Evolutionary conservation across 2,888 invertebrate genomes (phyloP).

Genomic region (Piscicola geometra): DNA sequence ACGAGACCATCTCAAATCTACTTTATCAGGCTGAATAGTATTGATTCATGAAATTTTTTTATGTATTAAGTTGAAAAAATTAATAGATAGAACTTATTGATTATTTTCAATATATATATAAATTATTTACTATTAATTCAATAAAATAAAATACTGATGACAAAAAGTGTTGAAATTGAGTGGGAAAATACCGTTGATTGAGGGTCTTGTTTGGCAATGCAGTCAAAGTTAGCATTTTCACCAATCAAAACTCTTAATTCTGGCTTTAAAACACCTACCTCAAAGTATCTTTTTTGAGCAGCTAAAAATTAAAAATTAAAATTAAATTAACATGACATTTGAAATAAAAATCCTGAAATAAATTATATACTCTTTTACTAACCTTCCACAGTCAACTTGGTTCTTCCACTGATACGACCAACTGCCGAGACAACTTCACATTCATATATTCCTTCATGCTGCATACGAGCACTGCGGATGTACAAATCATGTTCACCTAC

Average conservation of each 20-base stretch:
- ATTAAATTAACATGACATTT: too few species aligned
- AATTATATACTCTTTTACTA: too few species aligned
- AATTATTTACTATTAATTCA: too few species aligned
- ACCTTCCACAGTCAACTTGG: neutral
- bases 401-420: constrained; percentile 10
- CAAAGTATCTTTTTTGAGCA: neutral
- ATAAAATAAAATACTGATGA: too few species aligned
- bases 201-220: neutral
- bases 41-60: too few species aligned
- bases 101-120: too few species aligned
- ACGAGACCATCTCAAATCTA: neutral
- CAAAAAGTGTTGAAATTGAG: too few species aligned
- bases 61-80: too few species aligned
- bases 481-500: neutral
- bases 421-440: constrained; percentile 1
- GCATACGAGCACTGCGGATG: neutral
- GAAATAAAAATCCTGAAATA: too few species aligned
- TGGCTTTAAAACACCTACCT: constrained; percentile 1
- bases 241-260: neutral
- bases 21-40: neutral
- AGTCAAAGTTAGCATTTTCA: neutral
- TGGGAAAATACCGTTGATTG: neutral
- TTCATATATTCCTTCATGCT: neutral
- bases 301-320: too few species aligned
- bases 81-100: too few species aligned